A percentile compares a stretch with the other conserved stretches of the same genome.
These are phyloP conservation scores for Ptychoptera contaminata DNA, from an alignment of 2,888 invertebrate species.

Conservation along the genomic window DNA sequence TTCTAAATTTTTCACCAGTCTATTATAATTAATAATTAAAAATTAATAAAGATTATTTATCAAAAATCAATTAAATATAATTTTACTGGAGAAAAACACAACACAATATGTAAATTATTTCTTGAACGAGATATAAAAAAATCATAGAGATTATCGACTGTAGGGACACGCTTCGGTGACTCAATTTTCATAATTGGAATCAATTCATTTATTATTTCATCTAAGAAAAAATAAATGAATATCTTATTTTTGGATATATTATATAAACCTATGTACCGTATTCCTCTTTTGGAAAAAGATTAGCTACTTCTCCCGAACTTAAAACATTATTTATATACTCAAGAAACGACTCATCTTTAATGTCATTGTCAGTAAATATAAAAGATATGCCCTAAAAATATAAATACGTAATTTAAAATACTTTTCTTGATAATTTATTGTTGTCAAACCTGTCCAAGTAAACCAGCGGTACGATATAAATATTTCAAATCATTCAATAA, in stretches of 20 bases:
- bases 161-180: slow-evolving; percentile 52
- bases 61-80: slow-evolving; percentile 25
- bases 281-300: slow-evolving; percentile 68
- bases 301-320: slow-evolving; percentile 71
- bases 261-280: slow-evolving; percentile 29
- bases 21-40: slow-evolving; percentile 17
- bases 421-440: too few species aligned
- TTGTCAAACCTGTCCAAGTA: slow-evolving; percentile 34
- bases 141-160: slow-evolving; percentile 61
- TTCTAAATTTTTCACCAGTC: slow-evolving; percentile 73
- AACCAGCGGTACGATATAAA: slow-evolving; percentile 55
- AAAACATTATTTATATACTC: slow-evolving; percentile 71
- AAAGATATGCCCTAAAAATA: slow-evolving; percentile 45
- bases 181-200: slow-evolving; percentile 62
- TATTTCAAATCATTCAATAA: slow-evolving; percentile 68
- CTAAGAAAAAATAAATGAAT: slow-evolving; percentile 19
- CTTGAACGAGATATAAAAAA: slow-evolving; percentile 61
- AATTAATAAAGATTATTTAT: neutral
- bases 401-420: too few species aligned
- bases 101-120: slow-evolving; percentile 57
- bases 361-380: slow-evolving; percentile 75
- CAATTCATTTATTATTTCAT: slow-evolving; percentile 57
- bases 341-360: slow-evolving; percentile 70
- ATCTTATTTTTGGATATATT: slow-evolving; percentile 8
- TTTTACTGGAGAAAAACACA: slow-evolving; percentile 62